Base-by-base conservation (phyloP, 37 sponge, comb jelly and placozoan genomes). In the Axinella damicornis region DNA sequence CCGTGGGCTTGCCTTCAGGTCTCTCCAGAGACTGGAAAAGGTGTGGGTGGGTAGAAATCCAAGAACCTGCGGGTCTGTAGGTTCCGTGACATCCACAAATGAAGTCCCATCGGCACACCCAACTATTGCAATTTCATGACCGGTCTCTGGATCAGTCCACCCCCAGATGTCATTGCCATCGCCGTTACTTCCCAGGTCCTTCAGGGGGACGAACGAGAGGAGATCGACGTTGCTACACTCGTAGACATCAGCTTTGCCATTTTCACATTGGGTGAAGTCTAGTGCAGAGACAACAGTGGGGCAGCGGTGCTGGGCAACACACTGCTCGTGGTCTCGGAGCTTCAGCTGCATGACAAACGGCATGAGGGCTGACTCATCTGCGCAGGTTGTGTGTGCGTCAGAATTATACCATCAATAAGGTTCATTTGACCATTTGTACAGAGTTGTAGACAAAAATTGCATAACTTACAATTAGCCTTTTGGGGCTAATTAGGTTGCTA, bases 131-230 rank as follows among this genome's bases (percentile, higher is more conserved):
- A 87, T 87, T 59, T 92, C 92, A 31, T 55, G 57, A 0, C 53
- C 66, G 55, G 88, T 83, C 53, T 87, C 80, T 5, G 92, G 88
- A 52, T 92, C 92, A 27, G 92, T 87, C 92, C 92, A 92, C 0
- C 92, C 92, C 92, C 92, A 92, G 61, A 92, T 92, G 34, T 92
- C 92, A 77, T 92, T 92, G 19, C 61, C 80, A 56, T 83, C 80
- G 1, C 92, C 92, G 34, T 39, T 54, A 77, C 60, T 41, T 1
- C 89, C 89, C 58, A 92, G 57, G 0, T 87, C 88, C 25, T 37
- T 35, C 20, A 87, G 57, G 20, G 84, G 73, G 21, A 92, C 84
- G 39, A 83, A 87, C 15, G 88, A 77, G 11, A 87, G 73, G 19
- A 92, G 69, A 33, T 92, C 92, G 0, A 92, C 88, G 32, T 92